phyloP scores from a whole-genome alignment of 2,888 invertebrate species.

The Balanococcus diminutus region DNA sequence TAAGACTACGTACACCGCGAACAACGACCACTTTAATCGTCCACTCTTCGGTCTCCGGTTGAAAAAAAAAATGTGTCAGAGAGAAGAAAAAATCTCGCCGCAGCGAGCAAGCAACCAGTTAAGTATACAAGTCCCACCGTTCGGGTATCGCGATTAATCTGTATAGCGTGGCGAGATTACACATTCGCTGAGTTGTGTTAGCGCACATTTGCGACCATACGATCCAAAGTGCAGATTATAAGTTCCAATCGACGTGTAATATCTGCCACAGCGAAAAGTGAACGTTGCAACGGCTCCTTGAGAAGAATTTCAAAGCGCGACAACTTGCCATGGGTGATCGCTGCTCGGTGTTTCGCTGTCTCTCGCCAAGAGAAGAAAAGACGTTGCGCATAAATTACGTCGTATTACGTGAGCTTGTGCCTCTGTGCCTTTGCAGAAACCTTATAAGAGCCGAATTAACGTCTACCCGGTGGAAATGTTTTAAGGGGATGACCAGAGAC shows the following conservation, averaged over 20 bases:
- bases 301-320: background rate
- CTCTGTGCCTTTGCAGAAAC: background rate
- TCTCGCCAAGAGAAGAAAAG: background rate
- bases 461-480: no score
- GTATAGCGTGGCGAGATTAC: background rate
- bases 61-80: background rate
- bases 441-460: no score
- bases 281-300: background rate
- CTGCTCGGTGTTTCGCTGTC: background rate
- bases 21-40: background rate
- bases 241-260: background rate
- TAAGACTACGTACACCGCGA: background rate
- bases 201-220: background rate
- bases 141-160: background rate
- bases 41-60: no score
- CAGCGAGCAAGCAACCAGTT: background rate
- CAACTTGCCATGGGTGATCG: background rate
- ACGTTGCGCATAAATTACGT: background rate
- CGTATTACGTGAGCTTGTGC: background rate
- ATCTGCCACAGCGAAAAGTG: background rate
- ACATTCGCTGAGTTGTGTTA: background rate
- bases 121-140: background rate
- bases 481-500: no score
- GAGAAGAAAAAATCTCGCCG: background rate
- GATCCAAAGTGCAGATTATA: background rate